Percentiles rank a stretch among this genome's conserved stretches.
phyloP scores from a whole-genome alignment of 2,113 vertebrate species.

The Mus musculus region DNA sequence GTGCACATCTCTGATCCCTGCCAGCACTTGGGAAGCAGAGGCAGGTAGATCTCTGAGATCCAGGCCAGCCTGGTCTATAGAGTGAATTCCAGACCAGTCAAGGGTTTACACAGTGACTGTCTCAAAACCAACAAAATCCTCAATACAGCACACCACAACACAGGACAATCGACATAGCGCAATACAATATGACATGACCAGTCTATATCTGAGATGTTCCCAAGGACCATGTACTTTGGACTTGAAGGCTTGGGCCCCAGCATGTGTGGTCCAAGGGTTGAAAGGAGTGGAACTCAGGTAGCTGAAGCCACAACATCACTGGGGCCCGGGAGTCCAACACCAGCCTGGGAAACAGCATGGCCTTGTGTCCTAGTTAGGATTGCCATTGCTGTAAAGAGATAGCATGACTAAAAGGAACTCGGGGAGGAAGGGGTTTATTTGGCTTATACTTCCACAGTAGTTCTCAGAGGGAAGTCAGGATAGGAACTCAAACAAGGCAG shows the following conservation, averaged over 20 bases:
- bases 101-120: not conserved
- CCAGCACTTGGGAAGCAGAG: not conserved
- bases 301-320: not conserved
- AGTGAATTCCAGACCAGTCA: not conserved
- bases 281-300: not conserved
- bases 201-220: not conserved
- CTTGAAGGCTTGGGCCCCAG: not conserved
- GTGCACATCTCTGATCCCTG: not conserved
- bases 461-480: not conserved
- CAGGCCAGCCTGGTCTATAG: not conserved
- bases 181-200: too few relatives aligned
- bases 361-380: not conserved
- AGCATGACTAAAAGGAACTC: not conserved
- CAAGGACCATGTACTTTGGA: not conserved
- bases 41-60: not conserved
- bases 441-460: not conserved
- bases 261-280: not conserved
- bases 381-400: not conserved
- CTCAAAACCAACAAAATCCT: not conserved
- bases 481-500: not conserved
- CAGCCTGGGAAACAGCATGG: not conserved
- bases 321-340: not conserved
- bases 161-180: not conserved
- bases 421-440: not conserved
- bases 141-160: not conserved